Evolutionary conservation across 1,140 invertebrate genomes (phyloP).

Genomic region (Magallana gigas): DNA sequence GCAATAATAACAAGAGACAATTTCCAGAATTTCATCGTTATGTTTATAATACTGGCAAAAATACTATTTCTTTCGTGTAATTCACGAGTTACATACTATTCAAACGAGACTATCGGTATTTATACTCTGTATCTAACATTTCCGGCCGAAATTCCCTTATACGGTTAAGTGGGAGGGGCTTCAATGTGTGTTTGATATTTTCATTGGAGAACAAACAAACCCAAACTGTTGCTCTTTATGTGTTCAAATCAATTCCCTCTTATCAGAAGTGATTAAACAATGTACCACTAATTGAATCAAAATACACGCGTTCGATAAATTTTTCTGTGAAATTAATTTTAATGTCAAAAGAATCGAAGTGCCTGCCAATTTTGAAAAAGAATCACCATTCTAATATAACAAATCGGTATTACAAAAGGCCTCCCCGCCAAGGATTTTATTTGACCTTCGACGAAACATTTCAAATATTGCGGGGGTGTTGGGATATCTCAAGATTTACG

Average conservation of each 20-base stretch:
- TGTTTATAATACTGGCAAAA: background rate
- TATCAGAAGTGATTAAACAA: constrained; percentile 22
- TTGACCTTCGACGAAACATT: constrained; percentile 13
- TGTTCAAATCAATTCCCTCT: constrained; percentile 10
- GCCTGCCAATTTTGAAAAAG: background rate
- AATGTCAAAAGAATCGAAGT: background rate
- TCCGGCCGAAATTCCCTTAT: background rate
- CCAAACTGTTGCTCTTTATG: background rate
- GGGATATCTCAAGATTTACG: constrained; percentile 19
- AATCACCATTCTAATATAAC: background rate
- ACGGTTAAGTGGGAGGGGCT: background rate
- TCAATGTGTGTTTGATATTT: background rate
- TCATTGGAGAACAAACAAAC: constrained; percentile 11
- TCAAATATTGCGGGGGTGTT: constrained; percentile 22
- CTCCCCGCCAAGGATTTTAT: constrained; percentile 16
- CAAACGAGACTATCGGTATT: background rate
- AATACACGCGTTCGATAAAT: background rate
- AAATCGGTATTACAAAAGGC: background rate
- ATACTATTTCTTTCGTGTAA: background rate
- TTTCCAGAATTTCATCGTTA: background rate
- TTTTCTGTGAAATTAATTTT: background rate
- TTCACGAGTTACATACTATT: background rate
- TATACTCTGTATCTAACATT: background rate
- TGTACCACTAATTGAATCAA: background rate
- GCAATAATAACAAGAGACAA: background rate